These are phyloP conservation scores for Sturnira hondurensis DNA, from an alignment of 2,113 vertebrate genomes.

Conservation along the genomic window DNA sequence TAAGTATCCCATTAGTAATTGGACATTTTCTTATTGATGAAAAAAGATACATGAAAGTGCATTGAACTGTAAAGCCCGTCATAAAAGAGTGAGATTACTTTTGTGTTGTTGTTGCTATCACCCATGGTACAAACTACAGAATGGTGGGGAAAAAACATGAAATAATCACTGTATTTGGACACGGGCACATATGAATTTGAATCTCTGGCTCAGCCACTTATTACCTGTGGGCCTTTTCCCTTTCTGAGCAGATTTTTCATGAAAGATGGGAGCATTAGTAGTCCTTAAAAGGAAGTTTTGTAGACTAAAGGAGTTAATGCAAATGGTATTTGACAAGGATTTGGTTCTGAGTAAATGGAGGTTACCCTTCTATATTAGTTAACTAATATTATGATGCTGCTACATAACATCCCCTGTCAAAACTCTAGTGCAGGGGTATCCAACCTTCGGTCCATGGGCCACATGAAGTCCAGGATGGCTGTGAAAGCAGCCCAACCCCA, in stretches of 20 bases:
- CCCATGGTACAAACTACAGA: background rate
- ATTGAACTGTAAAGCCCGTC: background rate
- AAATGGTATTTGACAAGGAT: slow-evolving; percentile 18
- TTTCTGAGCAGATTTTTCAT: slow-evolving; percentile 7
- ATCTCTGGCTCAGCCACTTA: background rate
- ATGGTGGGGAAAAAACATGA: background rate
- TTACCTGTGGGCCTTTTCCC: background rate
- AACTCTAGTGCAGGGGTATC: background rate
- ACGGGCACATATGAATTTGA: slow-evolving; percentile 5
- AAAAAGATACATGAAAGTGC: background rate
- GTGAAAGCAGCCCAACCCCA: too few relatives aligned
- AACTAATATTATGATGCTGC: background rate
- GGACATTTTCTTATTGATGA: slow-evolving; percentile 24
- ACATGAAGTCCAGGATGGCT: too few relatives aligned
- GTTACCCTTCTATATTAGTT: background rate
- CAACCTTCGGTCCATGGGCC: too few relatives aligned
- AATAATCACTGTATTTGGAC: background rate
- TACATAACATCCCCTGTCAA: background rate
- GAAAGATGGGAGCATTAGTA: background rate
- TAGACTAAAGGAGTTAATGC: background rate
- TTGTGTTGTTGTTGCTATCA: background rate
- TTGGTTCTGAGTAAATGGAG: background rate
- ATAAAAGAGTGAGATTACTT: background rate
- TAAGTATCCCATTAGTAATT: background rate
- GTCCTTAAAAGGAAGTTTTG: slow-evolving; percentile 24